Evolutionary conservation across 2,797 vertebrate genomes (phyloP).

Genomic region (Melanotaenia trifasciata): DNA sequence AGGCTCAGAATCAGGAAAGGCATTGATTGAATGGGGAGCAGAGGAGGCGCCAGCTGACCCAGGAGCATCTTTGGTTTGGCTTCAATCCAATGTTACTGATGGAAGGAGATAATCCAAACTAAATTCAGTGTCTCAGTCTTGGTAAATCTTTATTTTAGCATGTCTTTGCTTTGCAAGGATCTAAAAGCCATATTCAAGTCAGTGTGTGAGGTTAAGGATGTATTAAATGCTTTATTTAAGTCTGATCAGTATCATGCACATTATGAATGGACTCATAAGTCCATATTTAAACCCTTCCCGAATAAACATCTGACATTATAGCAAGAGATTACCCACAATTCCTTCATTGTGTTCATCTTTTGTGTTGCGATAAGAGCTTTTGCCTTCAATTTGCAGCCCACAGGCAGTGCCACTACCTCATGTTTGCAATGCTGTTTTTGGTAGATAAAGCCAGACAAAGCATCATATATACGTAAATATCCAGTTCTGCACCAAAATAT

Average conservation of each 20-base stretch:
- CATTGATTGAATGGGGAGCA: not conserved
- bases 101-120: not conserved
- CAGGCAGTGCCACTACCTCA: slow-evolving; percentile 26
- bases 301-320: slow-evolving; percentile 25
- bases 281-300: slow-evolving; percentile 28
- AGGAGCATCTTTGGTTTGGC: not conserved
- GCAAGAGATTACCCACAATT: slow-evolving; percentile 40
- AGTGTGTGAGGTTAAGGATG: not conserved
- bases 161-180: not conserved
- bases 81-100: not conserved
- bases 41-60: not conserved
- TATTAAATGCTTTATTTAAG: not conserved
- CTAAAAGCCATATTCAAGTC: not conserved
- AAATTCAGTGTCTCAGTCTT: not conserved
- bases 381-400: slow-evolving; percentile 39
- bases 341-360: slow-evolving; percentile 40
- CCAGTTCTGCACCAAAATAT: not conserved
- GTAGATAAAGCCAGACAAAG: no score
- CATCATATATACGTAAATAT: slow-evolving; percentile 12
- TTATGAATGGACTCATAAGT: slow-evolving; percentile 22
- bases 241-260: slow-evolving; percentile 16
- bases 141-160: slow-evolving; percentile 1
- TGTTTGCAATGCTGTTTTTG: not conserved
- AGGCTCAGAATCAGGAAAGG: not conserved
- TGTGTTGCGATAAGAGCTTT: slow-evolving; percentile 32